A percentile compares a stretch with the other conserved stretches of the same genome.
Evolutionary conservation across 2,888 invertebrate genomes (phyloP).

Genomic region (Cataglyphis livida): DNA sequence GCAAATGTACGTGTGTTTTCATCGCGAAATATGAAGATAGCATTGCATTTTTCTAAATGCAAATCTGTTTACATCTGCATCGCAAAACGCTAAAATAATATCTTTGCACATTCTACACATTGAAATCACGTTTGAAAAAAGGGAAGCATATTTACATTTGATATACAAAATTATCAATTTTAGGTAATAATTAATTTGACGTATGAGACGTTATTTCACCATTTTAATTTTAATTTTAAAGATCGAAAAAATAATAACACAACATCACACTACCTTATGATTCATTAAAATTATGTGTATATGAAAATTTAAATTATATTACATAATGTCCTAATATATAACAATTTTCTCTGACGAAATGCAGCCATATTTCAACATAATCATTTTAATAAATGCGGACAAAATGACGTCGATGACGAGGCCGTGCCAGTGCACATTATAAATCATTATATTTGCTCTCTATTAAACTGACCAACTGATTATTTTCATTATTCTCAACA

Average conservation of each 20-base stretch:
- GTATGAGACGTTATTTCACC: not conserved
- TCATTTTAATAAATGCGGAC: constrained; percentile 16
- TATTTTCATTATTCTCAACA: constrained; percentile 39
- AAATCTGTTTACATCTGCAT: constrained; percentile 49
- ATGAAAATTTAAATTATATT: not conserved
- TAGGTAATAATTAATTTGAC: not conserved
- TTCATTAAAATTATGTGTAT: not conserved
- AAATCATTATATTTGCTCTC: constrained; percentile 32
- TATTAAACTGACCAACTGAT: constrained; percentile 24
- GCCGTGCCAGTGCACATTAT: constrained; percentile 7
- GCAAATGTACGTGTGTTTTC: constrained; percentile 36
- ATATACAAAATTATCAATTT: constrained; percentile 5
- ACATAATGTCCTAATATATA: not conserved
- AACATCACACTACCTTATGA: not conserved
- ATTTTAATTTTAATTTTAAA: not conserved
- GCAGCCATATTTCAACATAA: constrained; percentile 33
- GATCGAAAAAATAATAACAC: not conserved
- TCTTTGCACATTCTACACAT: not conserved
- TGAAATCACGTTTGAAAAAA: constrained; percentile 9
- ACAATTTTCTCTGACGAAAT: constrained; percentile 32
- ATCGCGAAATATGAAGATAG: constrained; percentile 44
- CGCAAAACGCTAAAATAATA: constrained; percentile 40
- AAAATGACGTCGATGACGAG: constrained; percentile 40
- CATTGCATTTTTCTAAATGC: constrained; percentile 47
- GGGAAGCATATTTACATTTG: not conserved